Conservation (phyloP, 1,140 invertebrate genomes). For the Acromyrmex echinatior region DNA sequence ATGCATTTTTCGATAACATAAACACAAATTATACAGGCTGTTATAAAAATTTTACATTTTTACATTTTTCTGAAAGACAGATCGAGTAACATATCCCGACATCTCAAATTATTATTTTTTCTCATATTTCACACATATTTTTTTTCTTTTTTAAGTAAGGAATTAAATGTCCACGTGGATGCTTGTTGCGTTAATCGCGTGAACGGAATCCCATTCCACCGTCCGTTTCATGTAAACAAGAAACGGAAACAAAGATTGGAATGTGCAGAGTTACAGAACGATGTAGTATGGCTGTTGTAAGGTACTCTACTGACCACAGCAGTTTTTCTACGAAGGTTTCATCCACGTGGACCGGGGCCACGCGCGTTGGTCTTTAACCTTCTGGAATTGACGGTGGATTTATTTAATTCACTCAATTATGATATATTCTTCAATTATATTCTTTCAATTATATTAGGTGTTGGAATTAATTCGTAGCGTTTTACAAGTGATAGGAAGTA, state of each 20-base stretch:
- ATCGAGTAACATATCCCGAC: background rate
- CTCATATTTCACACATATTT: background rate
- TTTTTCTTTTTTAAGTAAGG: background rate
- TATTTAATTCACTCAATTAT: too few relatives aligned
- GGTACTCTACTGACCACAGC: background rate
- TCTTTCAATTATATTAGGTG: too few relatives aligned
- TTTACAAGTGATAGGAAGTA: too few relatives aligned
- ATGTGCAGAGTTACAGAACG: conserved; percentile 18
- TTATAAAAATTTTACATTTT: background rate
- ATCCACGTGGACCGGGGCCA: background rate
- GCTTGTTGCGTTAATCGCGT: conserved; percentile 7
- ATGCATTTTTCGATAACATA: background rate
- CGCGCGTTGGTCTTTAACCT: background rate
- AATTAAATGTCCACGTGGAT: conserved; percentile 18
- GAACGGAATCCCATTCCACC: background rate
- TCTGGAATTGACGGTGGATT: too few relatives aligned
- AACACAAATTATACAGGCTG: background rate
- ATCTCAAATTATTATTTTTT: conserved; percentile 1
- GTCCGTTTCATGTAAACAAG: conserved; percentile 27
- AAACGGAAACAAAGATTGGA: conserved; percentile 31
- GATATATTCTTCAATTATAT: too few relatives aligned
- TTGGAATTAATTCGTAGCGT: too few relatives aligned
- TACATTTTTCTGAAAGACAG: background rate
- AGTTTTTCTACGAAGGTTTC: background rate
- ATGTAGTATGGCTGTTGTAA: background rate